Evolutionary conservation across 2,797 vertebrate species (phyloP), one percentile per base, ranked within the genome.

Genomic region (Myotis planiceps): DNA sequence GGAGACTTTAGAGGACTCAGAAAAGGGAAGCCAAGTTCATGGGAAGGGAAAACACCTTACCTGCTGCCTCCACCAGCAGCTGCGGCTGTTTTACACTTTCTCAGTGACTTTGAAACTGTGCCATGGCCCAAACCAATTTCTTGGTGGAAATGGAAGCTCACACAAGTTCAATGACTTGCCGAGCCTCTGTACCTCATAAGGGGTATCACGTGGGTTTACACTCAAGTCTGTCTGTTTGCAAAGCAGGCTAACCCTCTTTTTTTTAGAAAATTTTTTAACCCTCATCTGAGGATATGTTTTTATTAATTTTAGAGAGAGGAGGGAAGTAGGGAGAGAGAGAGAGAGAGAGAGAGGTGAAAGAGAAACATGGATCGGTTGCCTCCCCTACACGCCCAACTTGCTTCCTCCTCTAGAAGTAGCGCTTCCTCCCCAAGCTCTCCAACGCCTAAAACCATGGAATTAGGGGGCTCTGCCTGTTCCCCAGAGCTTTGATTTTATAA

Each of bases 121-220:
- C 47, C 53, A 9, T 4, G 29, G 45, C 42, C n/a, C 37, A 23
- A 6, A 25, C 10, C 21, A 85, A 18, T 1, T 32, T 84, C 47
- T 72, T 9, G 0, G 29, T 75, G 42, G 85, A 49, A 74, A 37
- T 1, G 1, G 32, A 78, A 51, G 25, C 9, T 39, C 16, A 3
- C 1, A 0, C n/a, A 21, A 34, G 13, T 19, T 75, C 7, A 12
- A 0, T 1, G 8, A 10, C 6, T 47, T 0, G 0, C 4, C 29
- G 2, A 2, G 37, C 8, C 13, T 49, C 69, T 14, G 0, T 21
- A 29, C 39, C 71, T 78, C 39, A 27, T 58, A 32, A 37, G 10
- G 32, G 39, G 25, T n/a, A 4, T 32, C 37, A 0, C 0, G 5
- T 1, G 6, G 74, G 45, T 13, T 74, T n/a, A 47, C 6, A 42